phyloP scores from a whole-genome alignment of 2,113 vertebrate species.

The Abramis brama region DNA sequence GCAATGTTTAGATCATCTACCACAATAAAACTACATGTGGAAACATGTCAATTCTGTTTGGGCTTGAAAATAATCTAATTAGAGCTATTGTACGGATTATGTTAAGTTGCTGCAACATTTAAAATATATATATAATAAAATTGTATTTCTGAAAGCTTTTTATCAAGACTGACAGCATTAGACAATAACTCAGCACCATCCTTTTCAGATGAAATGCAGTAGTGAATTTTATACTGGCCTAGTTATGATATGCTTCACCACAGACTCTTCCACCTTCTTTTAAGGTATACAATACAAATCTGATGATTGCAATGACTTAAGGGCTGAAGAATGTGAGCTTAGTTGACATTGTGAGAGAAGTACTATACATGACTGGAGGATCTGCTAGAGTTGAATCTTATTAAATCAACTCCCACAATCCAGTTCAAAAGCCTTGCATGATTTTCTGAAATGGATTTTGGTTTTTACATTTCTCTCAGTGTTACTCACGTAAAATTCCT shows the following conservation, averaged over 20 bases:
- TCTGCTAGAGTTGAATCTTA: conserved; percentile 45
- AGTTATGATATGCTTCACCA: neutral
- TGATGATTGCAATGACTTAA: conserved; percentile 53
- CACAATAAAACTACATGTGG: conserved; percentile 50
- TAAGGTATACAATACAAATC: conserved; percentile 45
- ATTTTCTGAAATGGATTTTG: conserved; percentile 41
- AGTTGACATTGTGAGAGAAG: conserved; percentile 47
- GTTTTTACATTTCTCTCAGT: conserved; percentile 37
- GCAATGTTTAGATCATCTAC: conserved; percentile 56
- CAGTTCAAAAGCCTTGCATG: conserved; percentile 15
- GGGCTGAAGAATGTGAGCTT: conserved; percentile 39
- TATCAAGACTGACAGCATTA: neutral
- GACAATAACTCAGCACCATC: neutral
- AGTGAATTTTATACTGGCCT: neutral
- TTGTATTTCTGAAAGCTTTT: neutral
- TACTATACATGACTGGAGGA: conserved; percentile 49
- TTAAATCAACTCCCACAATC: conserved; percentile 43
- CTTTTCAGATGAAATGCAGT: neutral
- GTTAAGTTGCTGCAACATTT: too few relatives aligned
- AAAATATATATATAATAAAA: neutral
- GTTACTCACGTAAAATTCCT: conserved; percentile 41
- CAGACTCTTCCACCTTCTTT: neutral
- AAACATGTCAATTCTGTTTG: conserved; percentile 17
- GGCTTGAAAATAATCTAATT: conserved; percentile 25
- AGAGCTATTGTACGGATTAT: neutral